Percentiles rank a stretch among this genome's conserved stretches.
Conservation (phyloP, 2,888 invertebrate species). For the Spicauda simplicius region DNA sequence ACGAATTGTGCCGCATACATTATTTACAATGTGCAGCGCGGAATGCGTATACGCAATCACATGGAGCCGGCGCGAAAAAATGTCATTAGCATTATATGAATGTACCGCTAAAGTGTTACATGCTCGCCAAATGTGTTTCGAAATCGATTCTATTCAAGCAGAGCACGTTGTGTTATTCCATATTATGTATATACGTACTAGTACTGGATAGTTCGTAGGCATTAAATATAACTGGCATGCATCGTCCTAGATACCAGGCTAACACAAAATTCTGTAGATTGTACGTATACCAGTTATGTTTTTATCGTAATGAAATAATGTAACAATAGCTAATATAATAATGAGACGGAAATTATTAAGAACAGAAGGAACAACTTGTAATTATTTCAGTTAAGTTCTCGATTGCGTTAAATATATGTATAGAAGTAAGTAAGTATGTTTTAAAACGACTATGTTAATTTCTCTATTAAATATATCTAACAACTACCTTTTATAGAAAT, state of each 20-base stretch:
- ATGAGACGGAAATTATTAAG: too few species aligned
- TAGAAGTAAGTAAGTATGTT: too few species aligned
- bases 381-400: too few species aligned
- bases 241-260: slow-evolving; percentile 1
- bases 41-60: slow-evolving; percentile 75
- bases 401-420: too few species aligned
- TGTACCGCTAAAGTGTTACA: slow-evolving; percentile 40
- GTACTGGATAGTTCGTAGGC: background rate
- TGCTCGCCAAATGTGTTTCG: slow-evolving; percentile 46
- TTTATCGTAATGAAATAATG: too few species aligned
- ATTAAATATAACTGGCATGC: background rate
- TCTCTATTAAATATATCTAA: too few species aligned
- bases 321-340: background rate
- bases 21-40: slow-evolving; percentile 61
- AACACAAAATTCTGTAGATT: background rate
- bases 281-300: background rate
- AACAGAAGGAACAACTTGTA: too few species aligned
- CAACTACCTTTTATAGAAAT: too few species aligned
- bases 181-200: background rate
- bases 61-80: slow-evolving; percentile 62
- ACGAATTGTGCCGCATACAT: slow-evolving; percentile 72
- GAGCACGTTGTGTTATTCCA: slow-evolving; percentile 13
- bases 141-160: slow-evolving; percentile 49
- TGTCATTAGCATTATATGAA: slow-evolving; percentile 64
- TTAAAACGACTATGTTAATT: too few species aligned